phyloP scores from a whole-genome alignment of 1,140 invertebrate genomes.

The Cydia fagiglandana region DNA sequence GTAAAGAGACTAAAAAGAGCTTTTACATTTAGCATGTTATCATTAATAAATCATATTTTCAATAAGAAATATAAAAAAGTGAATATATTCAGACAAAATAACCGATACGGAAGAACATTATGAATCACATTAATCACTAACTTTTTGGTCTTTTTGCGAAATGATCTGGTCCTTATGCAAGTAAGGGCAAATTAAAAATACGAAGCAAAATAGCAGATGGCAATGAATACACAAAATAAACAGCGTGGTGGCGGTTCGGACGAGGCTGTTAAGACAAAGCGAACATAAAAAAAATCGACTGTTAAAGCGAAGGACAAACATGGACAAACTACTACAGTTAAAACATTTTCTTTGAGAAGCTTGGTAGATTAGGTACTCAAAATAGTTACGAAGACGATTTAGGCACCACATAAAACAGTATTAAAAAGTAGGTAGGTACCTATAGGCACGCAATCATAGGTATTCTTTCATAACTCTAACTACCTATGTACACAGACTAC shows the following conservation, averaged over 20 bases:
- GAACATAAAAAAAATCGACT: conserved; percentile 8
- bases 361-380: not conserved
- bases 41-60: not conserved
- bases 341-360: not conserved
- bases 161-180: not conserved
- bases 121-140: not conserved
- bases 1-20: conserved; percentile 37
- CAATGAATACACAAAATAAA: not conserved
- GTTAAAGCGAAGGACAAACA: conserved; percentile 3
- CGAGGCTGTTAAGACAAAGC: conserved; percentile 13
- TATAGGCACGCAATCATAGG: no score
- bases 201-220: conserved; percentile 4
- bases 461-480: no score
- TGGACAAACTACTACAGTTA: not conserved
- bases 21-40: not conserved
- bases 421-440: not conserved
- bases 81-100: not conserved
- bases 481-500: no score
- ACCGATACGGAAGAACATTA: not conserved
- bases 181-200: conserved; percentile 9
- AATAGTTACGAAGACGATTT: not conserved
- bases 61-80: no score
- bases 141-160: not conserved
- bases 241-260: not conserved
- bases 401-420: not conserved